Evolutionary conservation across 2,888 invertebrate species (phyloP).

Genomic region (Ischnura elegans): DNA sequence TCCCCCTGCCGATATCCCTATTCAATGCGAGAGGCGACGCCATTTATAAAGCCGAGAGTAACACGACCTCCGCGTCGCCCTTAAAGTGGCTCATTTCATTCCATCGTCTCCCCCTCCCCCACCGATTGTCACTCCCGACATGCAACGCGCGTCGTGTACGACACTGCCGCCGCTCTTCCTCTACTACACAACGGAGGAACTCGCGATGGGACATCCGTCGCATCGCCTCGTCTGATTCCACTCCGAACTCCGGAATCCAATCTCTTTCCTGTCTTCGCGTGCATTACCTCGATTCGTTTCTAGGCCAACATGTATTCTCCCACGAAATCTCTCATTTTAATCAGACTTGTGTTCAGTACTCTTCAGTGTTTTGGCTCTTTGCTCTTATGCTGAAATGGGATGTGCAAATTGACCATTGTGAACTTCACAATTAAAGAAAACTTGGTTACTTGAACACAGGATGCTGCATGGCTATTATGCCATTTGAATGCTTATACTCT

Average conservation of each 20-base stretch:
- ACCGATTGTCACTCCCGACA: background rate
- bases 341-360: too few species aligned
- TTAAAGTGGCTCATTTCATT: constrained; percentile 18
- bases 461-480: too few species aligned
- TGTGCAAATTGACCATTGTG: too few species aligned
- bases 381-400: too few species aligned
- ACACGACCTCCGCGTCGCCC: background rate
- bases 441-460: too few species aligned
- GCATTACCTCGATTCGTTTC: background rate
- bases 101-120: background rate
- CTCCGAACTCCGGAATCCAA: background rate
- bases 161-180: background rate
- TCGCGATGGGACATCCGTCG: background rate
- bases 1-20: too few species aligned
- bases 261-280: background rate
- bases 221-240: background rate
- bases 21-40: background rate
- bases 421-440: too few species aligned
- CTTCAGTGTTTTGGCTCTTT: too few species aligned
- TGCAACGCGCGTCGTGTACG: background rate
- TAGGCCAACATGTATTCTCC: background rate
- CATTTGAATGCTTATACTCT: too few species aligned
- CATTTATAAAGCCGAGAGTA: background rate
- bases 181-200: background rate
- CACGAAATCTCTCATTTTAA: background rate